Evolutionary conservation across 2,113 vertebrate genomes (phyloP), one percentile per base, ranked within the genome.

Genomic region (Spilogale gracilis): DNA sequence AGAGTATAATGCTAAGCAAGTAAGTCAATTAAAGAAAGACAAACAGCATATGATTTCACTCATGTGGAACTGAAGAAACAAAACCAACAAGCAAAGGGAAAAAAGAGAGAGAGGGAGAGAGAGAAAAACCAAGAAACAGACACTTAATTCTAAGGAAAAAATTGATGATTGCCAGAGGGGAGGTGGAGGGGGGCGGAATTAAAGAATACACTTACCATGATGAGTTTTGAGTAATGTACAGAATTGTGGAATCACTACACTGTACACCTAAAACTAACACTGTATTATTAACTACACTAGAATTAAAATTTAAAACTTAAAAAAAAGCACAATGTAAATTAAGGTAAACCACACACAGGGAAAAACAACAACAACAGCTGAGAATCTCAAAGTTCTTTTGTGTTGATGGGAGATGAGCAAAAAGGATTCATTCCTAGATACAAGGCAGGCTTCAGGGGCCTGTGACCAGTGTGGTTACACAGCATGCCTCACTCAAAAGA

Each of bases 341-440:
- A 30, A 32, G 63, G 18, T 43, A 21, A 20, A 71, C 17, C n/a
- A 71, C n/a, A 71, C n/a, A 21, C 0, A 18, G n/a, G 8, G n/a
- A 4, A n/a, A 38, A 61, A 25, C 13, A 10, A 13, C 13, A 10
- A 13, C 27, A 71, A 38, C 3, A 69, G 1, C 48, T 23, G 25
- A 81, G 25, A 60, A 54, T 45, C 18, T 20, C 1, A n/a, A 83
- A 60, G 27, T 56, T 87, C 30, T 21, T 89, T 48, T 52, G 52
- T 30, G 18, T 43, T 9, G 32, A 4, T 0, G 0, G 7, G 17
- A 71, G 10, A 60, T 11, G 5, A 90, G 25, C 30, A 25, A 84
- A 56, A 56, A 9, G 16, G 0, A 8, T 9, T 48, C n/a, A 67
- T 9, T 27, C 5, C 63, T 48, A 63, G 14, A 58, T 16, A 54